phyloP scores from a whole-genome alignment of 2,888 invertebrate species.

The Zygogramma bicolorata region DNA sequence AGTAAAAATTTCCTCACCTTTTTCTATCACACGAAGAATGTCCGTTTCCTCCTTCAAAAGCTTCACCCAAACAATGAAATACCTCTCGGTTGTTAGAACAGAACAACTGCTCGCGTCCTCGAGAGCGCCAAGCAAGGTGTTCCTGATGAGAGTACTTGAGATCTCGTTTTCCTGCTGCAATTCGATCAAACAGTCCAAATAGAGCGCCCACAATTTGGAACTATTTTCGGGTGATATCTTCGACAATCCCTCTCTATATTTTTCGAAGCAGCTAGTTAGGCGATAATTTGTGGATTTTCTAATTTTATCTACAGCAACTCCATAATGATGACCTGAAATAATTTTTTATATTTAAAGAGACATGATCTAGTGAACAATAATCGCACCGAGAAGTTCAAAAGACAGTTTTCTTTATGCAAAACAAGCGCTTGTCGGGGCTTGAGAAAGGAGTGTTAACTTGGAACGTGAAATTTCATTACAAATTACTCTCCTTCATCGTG shows the following conservation, averaged over 20 bases:
- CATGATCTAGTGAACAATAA: too few relatives aligned
- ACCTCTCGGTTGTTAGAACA: conserved; percentile 54
- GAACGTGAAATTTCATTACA: too few relatives aligned
- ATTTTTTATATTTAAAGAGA: neutral
- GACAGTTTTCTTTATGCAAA: too few relatives aligned
- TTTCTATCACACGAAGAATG: conserved; percentile 49
- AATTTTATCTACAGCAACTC: neutral
- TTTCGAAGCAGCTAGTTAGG: conserved; percentile 52
- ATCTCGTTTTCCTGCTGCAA: conserved; percentile 33
- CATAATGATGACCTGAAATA: conserved; percentile 38
- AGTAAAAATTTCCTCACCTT: conserved; percentile 34
- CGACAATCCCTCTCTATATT: conserved; percentile 55
- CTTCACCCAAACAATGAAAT: conserved; percentile 59
- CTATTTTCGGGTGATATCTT: conserved; percentile 45
- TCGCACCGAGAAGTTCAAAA: too few relatives aligned
- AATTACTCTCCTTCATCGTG: too few relatives aligned
- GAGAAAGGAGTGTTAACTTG: too few relatives aligned
- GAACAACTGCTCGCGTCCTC: conserved; percentile 40
- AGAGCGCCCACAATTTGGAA: conserved; percentile 57
- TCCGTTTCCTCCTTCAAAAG: conserved; percentile 51
- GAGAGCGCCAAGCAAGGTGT: conserved; percentile 63
- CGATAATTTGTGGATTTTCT: conserved; percentile 29
- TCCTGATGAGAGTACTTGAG: conserved; percentile 62
- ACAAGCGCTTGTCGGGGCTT: too few relatives aligned
- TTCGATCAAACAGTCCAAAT: conserved; percentile 71